Evolutionary conservation across 2,888 invertebrate genomes (phyloP), one percentile per base, ranked within the genome.

Genomic region (Boloria euphrosyne): DNA sequence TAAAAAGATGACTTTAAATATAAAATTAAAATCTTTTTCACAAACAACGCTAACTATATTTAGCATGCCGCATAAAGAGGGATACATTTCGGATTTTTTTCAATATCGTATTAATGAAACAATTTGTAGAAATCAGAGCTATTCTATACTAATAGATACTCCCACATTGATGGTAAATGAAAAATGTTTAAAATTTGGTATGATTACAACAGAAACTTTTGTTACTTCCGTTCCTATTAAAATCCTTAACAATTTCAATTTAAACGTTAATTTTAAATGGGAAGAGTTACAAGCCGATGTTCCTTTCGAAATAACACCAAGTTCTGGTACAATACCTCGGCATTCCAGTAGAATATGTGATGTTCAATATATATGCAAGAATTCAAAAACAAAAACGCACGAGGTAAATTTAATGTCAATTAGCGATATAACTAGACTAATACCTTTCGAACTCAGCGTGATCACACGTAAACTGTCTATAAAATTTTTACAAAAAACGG

Each of bases 161-260:
- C 85, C 91, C 13, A 74, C 75, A 54, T 76, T 91, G 63, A 78
- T 78, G 71, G 58, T 89, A 66, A 74, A 74, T 66, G 90, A 91
- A 3, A 85, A 80, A 72, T 73, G 53, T 66, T 74, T 90, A 51
- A 92, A 89, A 70, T 91, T 91, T 75, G 92, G 92, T n/a, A 91
- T 91, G 91, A 84, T 86, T 10, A 86, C 87, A 16, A 80, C 79
- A 55, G 92, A 92, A 72, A 78, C 74, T 71, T 91, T 89, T 71
- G 67, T 89, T 3, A 84, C 84, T n/a, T 86, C 87, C 5, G 85
- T 87, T 4, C 86, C 89, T 1, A 70, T 91, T 52, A 81, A 76
- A 77, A 84, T 92, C 71, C 76, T 78, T 64, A 92, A 92, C 74
- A 22, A 82, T 59, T 92, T 83, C 70, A 90, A 92, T 74, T 76